Conservation (phyloP, 2,113 vertebrate species). For the Pseudonaja textilis region DNA sequence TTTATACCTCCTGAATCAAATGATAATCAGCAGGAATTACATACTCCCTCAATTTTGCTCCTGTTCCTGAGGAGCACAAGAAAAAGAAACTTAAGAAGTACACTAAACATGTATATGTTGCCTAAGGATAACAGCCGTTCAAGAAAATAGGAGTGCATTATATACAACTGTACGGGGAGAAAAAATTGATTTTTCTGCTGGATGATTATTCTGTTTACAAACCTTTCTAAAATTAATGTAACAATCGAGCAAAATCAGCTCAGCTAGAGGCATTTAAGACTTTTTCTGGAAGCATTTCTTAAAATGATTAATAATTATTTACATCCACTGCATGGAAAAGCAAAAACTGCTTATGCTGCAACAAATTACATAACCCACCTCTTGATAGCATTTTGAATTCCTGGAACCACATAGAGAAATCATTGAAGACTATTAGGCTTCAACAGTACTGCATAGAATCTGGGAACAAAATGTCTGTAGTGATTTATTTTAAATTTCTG, state of each 20-base stretch:
- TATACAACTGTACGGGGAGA: conserved; percentile 66
- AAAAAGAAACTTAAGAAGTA: conserved; percentile 43
- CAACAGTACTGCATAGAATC: not conserved
- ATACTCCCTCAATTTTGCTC: not conserved
- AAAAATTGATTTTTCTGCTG: conserved; percentile 64
- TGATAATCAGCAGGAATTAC: conserved; percentile 43
- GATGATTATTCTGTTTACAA: conserved; percentile 63
- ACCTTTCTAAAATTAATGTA: conserved; percentile 38
- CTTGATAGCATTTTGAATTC: not conserved
- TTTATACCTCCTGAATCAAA: conserved; percentile 48
- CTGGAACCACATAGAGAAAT: not conserved
- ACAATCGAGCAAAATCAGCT: conserved; percentile 36
- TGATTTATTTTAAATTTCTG: not conserved
- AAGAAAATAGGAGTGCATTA: conserved; percentile 49
- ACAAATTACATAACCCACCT: not conserved
- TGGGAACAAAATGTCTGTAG: not conserved
- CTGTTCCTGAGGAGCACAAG: conserved; percentile 26
- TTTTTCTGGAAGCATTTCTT: not conserved
- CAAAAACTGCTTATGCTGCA: conserved; percentile 1
- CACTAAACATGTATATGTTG: conserved; percentile 50
- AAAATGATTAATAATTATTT: conserved; percentile 17
- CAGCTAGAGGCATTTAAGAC: not conserved
- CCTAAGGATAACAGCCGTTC: conserved; percentile 48
- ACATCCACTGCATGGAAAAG: not conserved
- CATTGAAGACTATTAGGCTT: not conserved